Evolutionary conservation across 2,888 invertebrate species (phyloP), one percentile per base, ranked within the genome.

Genomic region (Thecophora atra): DNA sequence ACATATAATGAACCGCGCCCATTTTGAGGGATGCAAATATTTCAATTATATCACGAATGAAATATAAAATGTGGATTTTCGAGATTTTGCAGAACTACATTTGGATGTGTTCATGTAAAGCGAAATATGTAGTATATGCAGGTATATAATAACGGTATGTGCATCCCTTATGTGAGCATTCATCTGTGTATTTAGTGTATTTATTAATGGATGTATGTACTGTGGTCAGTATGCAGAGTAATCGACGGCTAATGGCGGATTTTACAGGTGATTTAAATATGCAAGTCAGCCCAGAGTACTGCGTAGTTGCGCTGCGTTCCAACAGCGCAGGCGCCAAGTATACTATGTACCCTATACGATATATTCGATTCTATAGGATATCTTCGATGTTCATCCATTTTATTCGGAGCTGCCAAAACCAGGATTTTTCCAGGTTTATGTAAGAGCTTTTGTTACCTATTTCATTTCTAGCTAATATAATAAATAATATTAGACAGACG

Each of bases 321-420:
- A 1, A 26, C 26, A 44, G 70, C 70, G 70, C 51, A 51, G 28
- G 62, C 70, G 70, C 63, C n/a, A 52, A 47, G 52, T 63, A 30
- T 70, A 70, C 70, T 70, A 70, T 70, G 63, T 47, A n/a, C n/a
- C n/a, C n/a, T n/a, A n/a, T n/a, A n/a, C n/a, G n/a, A n/a, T n/a
- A n/a, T n/a, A n/a, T n/a, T n/a, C n/a, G n/a, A n/a, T n/a, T n/a
- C n/a, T n/a, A n/a, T n/a, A n/a, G n/a, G n/a, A 24, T 21, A 66
- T 44, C n/a, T 47, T 42, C 44, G 21, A 44, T 58, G 24, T 2
- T 58, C 26, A 58, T 58, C 26, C 26, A 58, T 58, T 28, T 28
- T 28, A 58, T 17, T 47, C n/a, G n/a, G 47, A 58, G 17, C 28
- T 58, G 28, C 11, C 26, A 24, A 58, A 58, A 26, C 13, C 2